phyloP scores from a whole-genome alignment of 2,888 invertebrate genomes.

The Zygothrica quintamaculata region DNA sequence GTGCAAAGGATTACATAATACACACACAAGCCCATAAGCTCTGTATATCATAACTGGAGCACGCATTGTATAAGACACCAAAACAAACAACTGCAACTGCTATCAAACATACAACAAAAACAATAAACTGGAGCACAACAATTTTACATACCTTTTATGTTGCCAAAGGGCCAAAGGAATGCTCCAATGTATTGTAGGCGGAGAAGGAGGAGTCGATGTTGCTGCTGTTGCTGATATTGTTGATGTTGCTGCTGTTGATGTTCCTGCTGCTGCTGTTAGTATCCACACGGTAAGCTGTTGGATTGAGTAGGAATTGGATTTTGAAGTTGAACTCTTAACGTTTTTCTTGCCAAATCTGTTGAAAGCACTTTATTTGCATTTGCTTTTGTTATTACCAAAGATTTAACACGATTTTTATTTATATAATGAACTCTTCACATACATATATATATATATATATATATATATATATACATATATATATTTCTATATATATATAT shows the following conservation, averaged over 20 bases:
- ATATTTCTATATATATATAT: no score
- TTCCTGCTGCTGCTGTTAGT: conserved; percentile 28
- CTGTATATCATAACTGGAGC: conserved; percentile 65
- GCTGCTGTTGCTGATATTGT: background rate
- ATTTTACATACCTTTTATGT: conserved; percentile 42
- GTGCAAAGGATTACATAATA: conserved; percentile 51
- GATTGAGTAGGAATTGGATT: background rate
- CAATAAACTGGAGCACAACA: conserved; percentile 9
- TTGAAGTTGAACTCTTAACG: conserved; percentile 3
- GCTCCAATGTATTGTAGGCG: background rate
- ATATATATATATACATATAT: background rate
- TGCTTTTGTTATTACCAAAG: conserved; percentile 52
- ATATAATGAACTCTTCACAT: conserved; percentile 63
- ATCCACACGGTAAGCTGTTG: no score
- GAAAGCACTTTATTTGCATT: conserved; percentile 60
- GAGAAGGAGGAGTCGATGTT: background rate
- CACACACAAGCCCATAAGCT: conserved; percentile 16
- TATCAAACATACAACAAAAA: background rate
- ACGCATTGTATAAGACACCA: conserved; percentile 58
- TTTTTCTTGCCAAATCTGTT: conserved; percentile 39
- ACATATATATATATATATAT: conserved; percentile 1
- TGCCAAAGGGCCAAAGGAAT: background rate
- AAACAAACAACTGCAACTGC: conserved; percentile 6
- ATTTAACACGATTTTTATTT: conserved; percentile 61
- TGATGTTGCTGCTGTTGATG: background rate